Conservation (phyloP, 2,113 vertebrate genomes). For the Atherinomorus stipes region DNA sequence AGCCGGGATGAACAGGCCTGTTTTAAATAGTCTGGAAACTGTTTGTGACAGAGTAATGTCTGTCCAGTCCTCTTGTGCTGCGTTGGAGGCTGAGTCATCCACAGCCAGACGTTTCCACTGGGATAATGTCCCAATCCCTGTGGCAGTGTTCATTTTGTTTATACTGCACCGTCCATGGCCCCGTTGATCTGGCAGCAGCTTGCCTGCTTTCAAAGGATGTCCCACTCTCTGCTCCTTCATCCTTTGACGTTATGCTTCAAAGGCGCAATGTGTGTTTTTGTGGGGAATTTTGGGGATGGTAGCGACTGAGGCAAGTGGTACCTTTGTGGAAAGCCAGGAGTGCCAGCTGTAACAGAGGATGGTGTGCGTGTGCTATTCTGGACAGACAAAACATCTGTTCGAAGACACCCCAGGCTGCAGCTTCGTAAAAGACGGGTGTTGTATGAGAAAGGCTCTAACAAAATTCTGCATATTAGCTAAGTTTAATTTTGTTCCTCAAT, state of each 20-base stretch:
- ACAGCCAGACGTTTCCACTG: conserved; percentile 79
- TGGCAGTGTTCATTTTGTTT: conserved; percentile 73
- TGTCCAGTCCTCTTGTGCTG: conserved; percentile 60
- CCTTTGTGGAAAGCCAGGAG: conserved; percentile 66
- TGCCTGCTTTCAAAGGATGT: conserved; percentile 44
- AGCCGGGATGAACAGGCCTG: conserved; percentile 68
- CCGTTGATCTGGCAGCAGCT: conserved; percentile 62
- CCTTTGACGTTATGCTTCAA: conserved; percentile 63
- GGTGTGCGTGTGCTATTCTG: conserved; percentile 58
- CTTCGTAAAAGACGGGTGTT: conserved; percentile 36
- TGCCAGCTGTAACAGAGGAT: conserved; percentile 78
- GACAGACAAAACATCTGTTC: conserved; percentile 83
- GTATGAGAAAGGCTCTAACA: background rate
- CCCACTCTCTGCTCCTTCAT: conserved; percentile 45
- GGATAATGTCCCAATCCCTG: conserved; percentile 70
- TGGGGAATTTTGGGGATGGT: conserved; percentile 21
- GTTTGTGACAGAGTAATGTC: conserved; percentile 70
- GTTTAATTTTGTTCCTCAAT: conserved; percentile 12
- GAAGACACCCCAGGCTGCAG: conserved; percentile 71
- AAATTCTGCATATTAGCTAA: background rate
- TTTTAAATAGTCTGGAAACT: conserved; percentile 81
- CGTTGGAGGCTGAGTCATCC: conserved; percentile 78
- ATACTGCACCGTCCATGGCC: conserved; percentile 54
- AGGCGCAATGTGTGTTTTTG: conserved; percentile 51
- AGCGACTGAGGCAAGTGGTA: conserved; percentile 58